phyloP scores from a whole-genome alignment of 2,888 invertebrate species.

The Ectropis crepuscularia region DNA sequence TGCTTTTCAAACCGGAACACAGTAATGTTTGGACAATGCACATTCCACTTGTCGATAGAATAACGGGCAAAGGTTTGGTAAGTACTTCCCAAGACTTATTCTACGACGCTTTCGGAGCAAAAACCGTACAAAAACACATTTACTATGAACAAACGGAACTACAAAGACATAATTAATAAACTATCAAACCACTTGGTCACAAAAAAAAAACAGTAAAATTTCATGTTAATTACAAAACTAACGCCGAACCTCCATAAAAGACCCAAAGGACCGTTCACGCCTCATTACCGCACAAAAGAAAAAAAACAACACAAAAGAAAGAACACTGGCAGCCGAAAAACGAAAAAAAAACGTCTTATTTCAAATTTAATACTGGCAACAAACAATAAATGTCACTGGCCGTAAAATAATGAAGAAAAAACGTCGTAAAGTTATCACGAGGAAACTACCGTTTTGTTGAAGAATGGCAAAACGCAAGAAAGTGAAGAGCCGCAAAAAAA shows the following conservation, averaged over 20 bases:
- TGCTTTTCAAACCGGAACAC: too few relatives aligned
- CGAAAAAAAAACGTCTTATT: slow-evolving; percentile 21
- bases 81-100: too few relatives aligned
- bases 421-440: slow-evolving; percentile 24
- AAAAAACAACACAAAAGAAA: slow-evolving; percentile 3
- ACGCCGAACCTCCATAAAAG: slow-evolving; percentile 17
- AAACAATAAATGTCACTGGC: slow-evolving; percentile 43
- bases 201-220: slow-evolving; percentile 13
- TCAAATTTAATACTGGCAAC: slow-evolving; percentile 41
- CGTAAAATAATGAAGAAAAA: slow-evolving; percentile 27
- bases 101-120: too few relatives aligned
- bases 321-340: slow-evolving; percentile 14
- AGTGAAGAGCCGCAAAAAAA: neutral
- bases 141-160: neutral
- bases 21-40: too few relatives aligned
- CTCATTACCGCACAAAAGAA: slow-evolving; percentile 23
- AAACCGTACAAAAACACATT: too few relatives aligned
- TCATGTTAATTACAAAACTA: slow-evolving; percentile 21
- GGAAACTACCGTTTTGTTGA: slow-evolving; percentile 18
- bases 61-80: too few relatives aligned
- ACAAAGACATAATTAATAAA: neutral
- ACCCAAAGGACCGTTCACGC: slow-evolving; percentile 28
- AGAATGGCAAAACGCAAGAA: neutral
- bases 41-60: too few relatives aligned
- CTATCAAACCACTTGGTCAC: neutral